Evolutionary conservation across 2,888 invertebrate species (phyloP), one percentile per base, ranked within the genome.

Genomic region (Muscina levida): DNA sequence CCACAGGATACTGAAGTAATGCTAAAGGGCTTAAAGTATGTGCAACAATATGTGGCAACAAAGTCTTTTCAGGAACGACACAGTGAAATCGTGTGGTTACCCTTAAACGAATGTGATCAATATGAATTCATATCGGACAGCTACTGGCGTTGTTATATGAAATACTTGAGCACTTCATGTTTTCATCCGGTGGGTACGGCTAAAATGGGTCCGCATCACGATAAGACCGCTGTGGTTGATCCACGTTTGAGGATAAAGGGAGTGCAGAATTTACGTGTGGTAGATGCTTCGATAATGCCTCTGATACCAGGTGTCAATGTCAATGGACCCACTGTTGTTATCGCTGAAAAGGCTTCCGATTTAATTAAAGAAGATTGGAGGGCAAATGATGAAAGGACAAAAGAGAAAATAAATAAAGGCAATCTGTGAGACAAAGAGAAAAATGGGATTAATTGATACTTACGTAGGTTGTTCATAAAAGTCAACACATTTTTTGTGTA

Each of bases 201-300:
- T 82, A 95, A 95, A 87, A 96, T 96, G 96, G 95, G 95, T 0
- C 94, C 94, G 0, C 83, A 83, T 0, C 70, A 6, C 0, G 92
- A 93, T 84, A 84, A 86, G 0, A 84, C 84, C 0, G 89, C 92
- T 0, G 93, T 93, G 0, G 93, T 93, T 0, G 91, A 92, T 85
- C 83, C 89, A 0, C 84, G 91, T 10, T 88, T 93, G 72, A 86
- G 91, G 6, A 92, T 93, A 1, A 90, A 91, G 53, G 94, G 93
- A 0, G 90, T 96, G 0, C 87, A 90, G 10, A 92, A 93, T 15
- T 91, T 97, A 5, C 91, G 97, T 15, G 95, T 97, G 0, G 92
- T 95, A 2, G 97, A 97, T 87, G 95, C 94, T 0, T 96, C 96
- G 83, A 92, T 97, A 24, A 96, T 97, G 94, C 97, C 96, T 0